Conservation (phyloP, 2,888 invertebrate genomes). For the Lochmaea capreae region DNA sequence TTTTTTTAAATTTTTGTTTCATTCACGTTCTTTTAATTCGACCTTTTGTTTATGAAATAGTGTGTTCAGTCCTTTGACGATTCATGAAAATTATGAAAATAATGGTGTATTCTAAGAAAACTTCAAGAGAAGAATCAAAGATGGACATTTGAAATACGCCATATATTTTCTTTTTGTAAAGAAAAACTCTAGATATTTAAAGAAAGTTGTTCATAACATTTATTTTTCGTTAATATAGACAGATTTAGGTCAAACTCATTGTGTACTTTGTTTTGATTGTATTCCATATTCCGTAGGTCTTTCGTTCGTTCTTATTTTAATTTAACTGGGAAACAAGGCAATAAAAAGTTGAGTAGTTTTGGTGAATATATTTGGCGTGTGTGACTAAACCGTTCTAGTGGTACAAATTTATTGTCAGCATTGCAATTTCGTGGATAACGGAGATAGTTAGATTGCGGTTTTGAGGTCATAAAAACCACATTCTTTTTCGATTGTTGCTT, state of each 20-base stretch:
- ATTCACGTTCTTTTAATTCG: slow-evolving; percentile 18
- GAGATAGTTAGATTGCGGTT: background rate
- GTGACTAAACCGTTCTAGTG: background rate
- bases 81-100: slow-evolving; percentile 29
- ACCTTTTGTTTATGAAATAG: slow-evolving; percentile 40
- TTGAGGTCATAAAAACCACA: background rate
- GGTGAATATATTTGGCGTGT: background rate
- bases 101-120: slow-evolving; percentile 27
- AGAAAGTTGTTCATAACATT: background rate
- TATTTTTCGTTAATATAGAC: slow-evolving; percentile 6
- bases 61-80: slow-evolving; percentile 36
- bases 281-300: background rate
- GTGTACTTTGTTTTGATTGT: slow-evolving; percentile 12
- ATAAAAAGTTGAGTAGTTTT: background rate
- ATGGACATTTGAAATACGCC: no score
- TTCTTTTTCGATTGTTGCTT: background rate
- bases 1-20: slow-evolving; percentile 27
- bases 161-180: no score
- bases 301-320: background rate
- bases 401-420: background rate
- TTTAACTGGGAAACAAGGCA: background rate
- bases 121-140: no score
- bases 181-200: background rate
- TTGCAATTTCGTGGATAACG: background rate
- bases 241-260: slow-evolving; percentile 12